These are phyloP conservation scores for Apantesis nais DNA, from an alignment of 2,888 invertebrate genomes.

Conservation along the genomic window DNA sequence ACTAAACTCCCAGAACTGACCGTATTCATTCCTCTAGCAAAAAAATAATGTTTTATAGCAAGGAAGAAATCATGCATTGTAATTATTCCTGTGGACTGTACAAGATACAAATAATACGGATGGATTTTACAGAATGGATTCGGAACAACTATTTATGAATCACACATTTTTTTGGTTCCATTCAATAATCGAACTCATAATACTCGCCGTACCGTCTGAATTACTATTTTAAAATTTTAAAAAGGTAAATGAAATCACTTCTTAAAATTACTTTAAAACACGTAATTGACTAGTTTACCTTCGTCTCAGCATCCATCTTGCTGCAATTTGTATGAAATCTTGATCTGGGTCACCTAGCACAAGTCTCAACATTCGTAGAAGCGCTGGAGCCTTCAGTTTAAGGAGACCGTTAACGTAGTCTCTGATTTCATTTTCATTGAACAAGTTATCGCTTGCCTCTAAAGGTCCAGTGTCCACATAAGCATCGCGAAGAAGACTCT, in stretches of 20 bases:
- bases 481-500: constrained; percentile 66
- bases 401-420: constrained; percentile 59
- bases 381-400: constrained; percentile 70
- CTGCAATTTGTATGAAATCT: constrained; percentile 64
- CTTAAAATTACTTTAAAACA: background rate
- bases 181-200: too few species aligned
- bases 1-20: constrained; percentile 59
- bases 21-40: constrained; percentile 57
- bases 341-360: constrained; percentile 54
- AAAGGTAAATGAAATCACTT: too few species aligned
- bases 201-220: too few species aligned
- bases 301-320: constrained; percentile 55
- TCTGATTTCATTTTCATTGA: constrained; percentile 60
- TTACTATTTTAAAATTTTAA: too few species aligned
- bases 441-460: constrained; percentile 53
- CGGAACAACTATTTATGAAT: too few species aligned
- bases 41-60: background rate
- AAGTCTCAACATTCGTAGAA: constrained; percentile 66
- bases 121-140: too few species aligned
- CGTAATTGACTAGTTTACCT: constrained; percentile 51
- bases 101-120: too few species aligned
- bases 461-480: constrained; percentile 54
- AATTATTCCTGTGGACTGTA: too few species aligned
- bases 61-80: too few species aligned
- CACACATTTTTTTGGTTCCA: too few species aligned